phyloP scores from a whole-genome alignment of 2,888 invertebrate genomes.

The Carpatolechia fugitivella region DNA sequence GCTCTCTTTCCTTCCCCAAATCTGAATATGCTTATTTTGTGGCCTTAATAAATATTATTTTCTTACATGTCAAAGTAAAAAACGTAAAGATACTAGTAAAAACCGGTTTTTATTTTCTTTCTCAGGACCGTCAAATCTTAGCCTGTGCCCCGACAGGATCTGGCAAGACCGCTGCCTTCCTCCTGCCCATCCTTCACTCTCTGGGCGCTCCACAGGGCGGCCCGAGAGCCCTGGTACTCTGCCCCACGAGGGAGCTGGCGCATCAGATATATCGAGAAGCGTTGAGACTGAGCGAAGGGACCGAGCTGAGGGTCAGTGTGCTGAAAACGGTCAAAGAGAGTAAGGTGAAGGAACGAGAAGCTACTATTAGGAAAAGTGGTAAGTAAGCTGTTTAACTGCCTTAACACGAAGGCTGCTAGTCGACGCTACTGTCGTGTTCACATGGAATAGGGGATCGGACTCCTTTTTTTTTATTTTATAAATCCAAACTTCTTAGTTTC shows the following conservation, averaged over 20 bases:
- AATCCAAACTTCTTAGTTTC: too few species aligned
- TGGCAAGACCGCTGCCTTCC: constrained; percentile 97
- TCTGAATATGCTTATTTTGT: too few species aligned
- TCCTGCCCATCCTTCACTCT: constrained; percentile 91
- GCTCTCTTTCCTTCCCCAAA: too few species aligned
- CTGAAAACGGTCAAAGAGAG: constrained; percentile 89
- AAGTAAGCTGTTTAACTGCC: too few species aligned
- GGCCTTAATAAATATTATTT: too few species aligned
- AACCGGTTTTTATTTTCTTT: background rate
- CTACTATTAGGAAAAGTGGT: constrained; percentile 89
- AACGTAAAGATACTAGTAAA: too few species aligned
- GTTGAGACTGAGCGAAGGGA: constrained; percentile 84
- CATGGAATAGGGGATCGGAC: too few species aligned
- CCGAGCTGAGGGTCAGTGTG: constrained; percentile 86
- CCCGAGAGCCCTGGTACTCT: constrained; percentile 91
- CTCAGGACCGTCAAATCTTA: constrained; percentile 87
- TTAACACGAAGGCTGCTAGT: too few species aligned
- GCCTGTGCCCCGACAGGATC: constrained; percentile 99
- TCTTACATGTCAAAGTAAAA: too few species aligned
- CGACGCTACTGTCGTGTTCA: too few species aligned
- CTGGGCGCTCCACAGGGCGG: constrained; percentile 86
- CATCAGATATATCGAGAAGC: constrained; percentile 94
- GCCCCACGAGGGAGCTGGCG: constrained; percentile 96
- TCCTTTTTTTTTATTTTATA: too few species aligned
- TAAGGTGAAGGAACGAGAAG: constrained; percentile 84